These are phyloP conservation scores for Zosterops pallidus DNA, from an alignment of 2,113 vertebrate genomes.

Conservation along the genomic window DNA sequence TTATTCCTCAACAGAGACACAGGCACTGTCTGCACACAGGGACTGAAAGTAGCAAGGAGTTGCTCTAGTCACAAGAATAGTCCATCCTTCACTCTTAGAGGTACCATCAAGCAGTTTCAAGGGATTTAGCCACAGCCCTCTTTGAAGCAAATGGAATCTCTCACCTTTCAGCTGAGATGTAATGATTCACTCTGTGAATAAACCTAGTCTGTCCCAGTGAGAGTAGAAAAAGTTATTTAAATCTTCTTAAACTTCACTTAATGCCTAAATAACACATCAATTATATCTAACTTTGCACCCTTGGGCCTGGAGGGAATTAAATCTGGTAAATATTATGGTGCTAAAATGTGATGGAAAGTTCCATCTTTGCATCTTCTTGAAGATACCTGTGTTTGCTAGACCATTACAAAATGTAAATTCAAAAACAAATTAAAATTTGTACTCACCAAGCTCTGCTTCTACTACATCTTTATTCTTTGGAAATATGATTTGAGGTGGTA, in stretches of 20 bases:
- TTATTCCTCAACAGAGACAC: not conserved
- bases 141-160: not conserved
- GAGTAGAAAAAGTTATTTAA: not conserved
- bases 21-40: not conserved
- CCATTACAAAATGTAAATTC: not conserved
- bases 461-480: slow-evolving; percentile 42
- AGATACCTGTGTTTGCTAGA: not conserved
- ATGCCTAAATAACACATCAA: not conserved
- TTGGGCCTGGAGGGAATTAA: not conserved
- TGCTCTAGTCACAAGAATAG: not conserved
- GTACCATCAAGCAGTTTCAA: not conserved
- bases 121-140: not conserved
- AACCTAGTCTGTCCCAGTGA: not conserved
- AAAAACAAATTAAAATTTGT: not conserved
- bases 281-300: not conserved
- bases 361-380: not conserved
- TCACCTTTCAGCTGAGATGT: not conserved
- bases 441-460: slow-evolving; percentile 72
- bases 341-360: not conserved
- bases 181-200: not conserved
- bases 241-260: not conserved
- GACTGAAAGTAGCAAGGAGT: not conserved
- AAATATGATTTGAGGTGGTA: slow-evolving; percentile 47
- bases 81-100: not conserved
- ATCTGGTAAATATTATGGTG: not conserved